phyloP scores from a whole-genome alignment of 2,113 vertebrate species.

The Brachypteracias leptosomus region DNA sequence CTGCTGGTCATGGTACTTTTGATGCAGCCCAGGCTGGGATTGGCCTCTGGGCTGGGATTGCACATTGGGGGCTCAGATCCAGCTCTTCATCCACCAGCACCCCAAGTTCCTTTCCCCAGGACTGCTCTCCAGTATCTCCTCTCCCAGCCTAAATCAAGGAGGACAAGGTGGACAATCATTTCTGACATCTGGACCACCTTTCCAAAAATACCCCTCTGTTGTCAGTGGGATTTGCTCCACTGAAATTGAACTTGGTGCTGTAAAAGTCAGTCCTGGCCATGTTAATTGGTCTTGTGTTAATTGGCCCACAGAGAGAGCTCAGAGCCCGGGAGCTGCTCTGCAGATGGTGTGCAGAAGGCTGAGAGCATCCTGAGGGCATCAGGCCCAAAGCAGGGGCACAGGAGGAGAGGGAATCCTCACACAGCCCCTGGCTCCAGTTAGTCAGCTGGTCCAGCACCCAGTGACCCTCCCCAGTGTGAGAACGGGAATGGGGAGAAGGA shows the following conservation, averaged over 20 bases:
- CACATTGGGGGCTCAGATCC: no score
- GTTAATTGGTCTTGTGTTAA: no score
- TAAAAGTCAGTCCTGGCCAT: neutral
- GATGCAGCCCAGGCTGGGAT: no score
- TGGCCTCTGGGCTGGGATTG: no score
- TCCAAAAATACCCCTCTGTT: neutral
- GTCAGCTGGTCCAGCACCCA: neutral
- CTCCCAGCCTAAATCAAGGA: no score
- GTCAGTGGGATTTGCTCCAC: neutral
- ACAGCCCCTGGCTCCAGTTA: neutral
- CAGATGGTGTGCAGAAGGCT: neutral
- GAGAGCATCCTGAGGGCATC: neutral
- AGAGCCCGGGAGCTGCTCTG: neutral
- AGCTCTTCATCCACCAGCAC: no score
- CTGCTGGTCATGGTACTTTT: no score
- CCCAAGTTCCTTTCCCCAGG: no score
- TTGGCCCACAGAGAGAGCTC: rapidly evolving
- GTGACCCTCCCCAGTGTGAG: neutral
- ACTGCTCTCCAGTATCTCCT: no score
- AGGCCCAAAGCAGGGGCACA: neutral
- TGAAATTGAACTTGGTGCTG: neutral
- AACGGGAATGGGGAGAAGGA: neutral
- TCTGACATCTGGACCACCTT: rapidly evolving
- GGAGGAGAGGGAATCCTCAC: neutral
- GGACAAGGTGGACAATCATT: rapidly evolving